phyloP scores from a whole-genome alignment of 2,888 invertebrate genomes.

The Seira ritae region DNA sequence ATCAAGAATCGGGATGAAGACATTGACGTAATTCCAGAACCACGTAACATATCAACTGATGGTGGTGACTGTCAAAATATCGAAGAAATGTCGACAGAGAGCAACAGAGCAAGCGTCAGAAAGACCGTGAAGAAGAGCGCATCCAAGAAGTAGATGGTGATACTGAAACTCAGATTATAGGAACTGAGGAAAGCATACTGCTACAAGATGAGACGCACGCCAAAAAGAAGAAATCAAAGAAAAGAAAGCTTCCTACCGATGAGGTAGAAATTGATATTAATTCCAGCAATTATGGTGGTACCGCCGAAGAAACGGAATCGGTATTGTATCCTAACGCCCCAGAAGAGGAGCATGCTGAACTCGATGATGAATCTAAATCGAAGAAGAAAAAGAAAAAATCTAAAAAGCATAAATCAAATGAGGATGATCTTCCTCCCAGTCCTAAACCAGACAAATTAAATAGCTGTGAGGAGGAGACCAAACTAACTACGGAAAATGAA shows the following conservation, averaged over 20 bases:
- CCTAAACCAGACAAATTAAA: too few relatives aligned
- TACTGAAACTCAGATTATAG: too few relatives aligned
- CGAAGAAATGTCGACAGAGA: slow-evolving; percentile 10
- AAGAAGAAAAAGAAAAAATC: slow-evolving; percentile 41
- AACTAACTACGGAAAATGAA: neutral
- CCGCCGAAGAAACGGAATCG: slow-evolving; percentile 19
- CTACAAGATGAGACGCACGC: neutral
- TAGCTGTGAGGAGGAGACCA: neutral
- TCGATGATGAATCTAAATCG: neutral
- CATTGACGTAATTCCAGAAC: neutral
- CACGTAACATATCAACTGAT: neutral
- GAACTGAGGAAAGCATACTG: too few relatives aligned
- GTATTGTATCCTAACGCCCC: neutral
- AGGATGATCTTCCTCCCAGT: neutral
- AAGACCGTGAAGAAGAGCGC: neutral
- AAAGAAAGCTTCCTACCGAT: slow-evolving; percentile 20
- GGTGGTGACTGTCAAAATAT: neutral
- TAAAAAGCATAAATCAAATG: slow-evolving; percentile 5
- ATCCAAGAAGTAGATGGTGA: too few relatives aligned
- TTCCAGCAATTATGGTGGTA: too few relatives aligned
- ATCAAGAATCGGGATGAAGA: neutral
- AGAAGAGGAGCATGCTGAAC: neutral
- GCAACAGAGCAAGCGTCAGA: neutral
- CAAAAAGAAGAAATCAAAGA: slow-evolving; percentile 37
- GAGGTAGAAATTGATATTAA: slow-evolving; percentile 8